Evolutionary conservation across 2,888 invertebrate genomes (phyloP).

Genomic region (Drosophila pseudotakahashii): DNA sequence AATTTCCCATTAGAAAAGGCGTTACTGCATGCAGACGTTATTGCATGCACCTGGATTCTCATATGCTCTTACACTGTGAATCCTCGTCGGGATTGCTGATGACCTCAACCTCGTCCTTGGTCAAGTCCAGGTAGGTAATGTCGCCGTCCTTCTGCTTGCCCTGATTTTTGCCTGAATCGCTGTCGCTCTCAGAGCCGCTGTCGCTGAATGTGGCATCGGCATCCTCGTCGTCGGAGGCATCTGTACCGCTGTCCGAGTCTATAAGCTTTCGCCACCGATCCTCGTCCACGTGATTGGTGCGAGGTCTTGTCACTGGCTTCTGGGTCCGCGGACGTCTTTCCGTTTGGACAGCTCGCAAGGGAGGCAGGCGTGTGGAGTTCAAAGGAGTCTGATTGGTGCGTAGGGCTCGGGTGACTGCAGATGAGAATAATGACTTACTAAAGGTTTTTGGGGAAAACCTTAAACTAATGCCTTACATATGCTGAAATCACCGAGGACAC

Average conservation of each 20-base stretch:
- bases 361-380: constrained; percentile 79
- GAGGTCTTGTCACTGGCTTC: constrained; percentile 4
- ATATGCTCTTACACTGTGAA: constrained; percentile 5
- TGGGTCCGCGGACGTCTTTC: constrained; percentile 10
- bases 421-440: neutral
- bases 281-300: constrained; percentile 55
- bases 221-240: constrained; percentile 79
- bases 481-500: constrained; percentile 77
- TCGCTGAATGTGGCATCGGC: constrained; percentile 60
- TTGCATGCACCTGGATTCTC: no score
- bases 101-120: constrained; percentile 77
- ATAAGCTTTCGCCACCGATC: constrained; percentile 69
- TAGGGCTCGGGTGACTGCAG: constrained; percentile 49
- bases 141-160: constrained; percentile 12
- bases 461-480: constrained; percentile 68
- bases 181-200: neutral
- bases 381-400: constrained; percentile 62
- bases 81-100: constrained; percentile 28
- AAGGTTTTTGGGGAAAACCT: no score
- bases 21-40: no score
- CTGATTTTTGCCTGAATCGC: constrained; percentile 3
- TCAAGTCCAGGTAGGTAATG: constrained; percentile 81
- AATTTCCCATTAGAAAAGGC: no score
- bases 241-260: constrained; percentile 63
- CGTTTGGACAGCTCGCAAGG: constrained; percentile 22